These are phyloP conservation scores for Anarrhichthys ocellatus DNA, from an alignment of 2,113 vertebrate species.

Conservation along the genomic window DNA sequence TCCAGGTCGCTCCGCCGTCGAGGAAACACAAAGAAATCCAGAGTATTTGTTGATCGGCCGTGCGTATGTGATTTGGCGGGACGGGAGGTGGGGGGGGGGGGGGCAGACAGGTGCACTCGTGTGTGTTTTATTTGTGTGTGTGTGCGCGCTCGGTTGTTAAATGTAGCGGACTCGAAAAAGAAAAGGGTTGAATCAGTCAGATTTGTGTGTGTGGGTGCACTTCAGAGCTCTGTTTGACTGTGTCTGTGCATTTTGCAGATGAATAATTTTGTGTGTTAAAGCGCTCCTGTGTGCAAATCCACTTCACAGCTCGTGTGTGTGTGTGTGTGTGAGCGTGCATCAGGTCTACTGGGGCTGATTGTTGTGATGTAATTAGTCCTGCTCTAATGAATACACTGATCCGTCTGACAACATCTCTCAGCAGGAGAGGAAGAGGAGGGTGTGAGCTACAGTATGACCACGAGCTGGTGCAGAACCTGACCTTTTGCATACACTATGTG, in stretches of 20 bases:
- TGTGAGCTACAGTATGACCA: background rate
- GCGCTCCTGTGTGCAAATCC: constrained; percentile 24
- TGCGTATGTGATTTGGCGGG: background rate
- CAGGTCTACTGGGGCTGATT: constrained; percentile 35
- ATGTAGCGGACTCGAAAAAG: background rate
- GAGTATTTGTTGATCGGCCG: too few species aligned
- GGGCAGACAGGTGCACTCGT: too few species aligned
- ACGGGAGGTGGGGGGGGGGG: too few species aligned
- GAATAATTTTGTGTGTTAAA: constrained; percentile 46
- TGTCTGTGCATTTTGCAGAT: constrained; percentile 42
- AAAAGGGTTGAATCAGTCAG: background rate
- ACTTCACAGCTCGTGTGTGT: constrained; percentile 21
- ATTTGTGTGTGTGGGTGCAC: constrained; percentile 11
- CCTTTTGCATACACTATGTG: background rate
- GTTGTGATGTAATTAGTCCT: constrained; percentile 64
- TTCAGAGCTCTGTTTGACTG: constrained; percentile 1
- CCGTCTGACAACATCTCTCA: constrained; percentile 55
- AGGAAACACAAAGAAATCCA: too few species aligned
- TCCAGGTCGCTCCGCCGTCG: background rate
- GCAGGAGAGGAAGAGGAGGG: constrained; percentile 2
- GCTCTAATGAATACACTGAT: constrained; percentile 67
- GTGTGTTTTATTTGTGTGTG: background rate
- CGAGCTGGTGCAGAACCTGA: background rate
- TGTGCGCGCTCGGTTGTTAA: background rate
- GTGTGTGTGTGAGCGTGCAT: constrained; percentile 16